Base-by-base conservation (phyloP, 2,113 vertebrate genomes). In the Archilochus colubris region DNA sequence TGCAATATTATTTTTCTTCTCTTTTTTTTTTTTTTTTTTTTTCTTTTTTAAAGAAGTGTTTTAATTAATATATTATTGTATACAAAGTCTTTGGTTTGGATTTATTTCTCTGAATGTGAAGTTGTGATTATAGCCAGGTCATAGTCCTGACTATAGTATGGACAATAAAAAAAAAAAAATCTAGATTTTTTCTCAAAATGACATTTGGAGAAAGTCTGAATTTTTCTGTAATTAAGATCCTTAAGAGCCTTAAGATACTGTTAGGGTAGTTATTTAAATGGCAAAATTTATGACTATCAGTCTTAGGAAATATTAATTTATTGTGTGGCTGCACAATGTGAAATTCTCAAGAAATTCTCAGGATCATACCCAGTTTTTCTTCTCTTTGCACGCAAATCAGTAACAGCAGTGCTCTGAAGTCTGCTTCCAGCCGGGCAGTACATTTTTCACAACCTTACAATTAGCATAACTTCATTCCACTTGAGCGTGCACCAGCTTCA, bases 381-480 rank as follows among this genome's bases (percentile, higher is more conserved):
- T 73, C 64, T 86, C 59, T 67, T 63, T 7, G 4, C 48, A n/a
- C 55, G 86, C 59, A 76, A 73, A 87, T 77, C 62, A 36, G 46
- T 75, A 86, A 72, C 38, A 95, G 38, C 73, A 83, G 38, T 21
- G 30, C 88, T 92, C 84, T 63, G 61, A 31, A 67, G 75, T 36
- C 61, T 94, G 62, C 36, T 43, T 93, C 94, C 15, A 81, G 81
- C 63, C 36, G 87, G 67, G 83, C 30, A 61, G 44, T 55, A 6
- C 53, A 14, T 91, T 70, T 74, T 96, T 92, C 63, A 61, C 87
- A 36, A n/a, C 62, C 57, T 94, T 93, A 63, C 6, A 3, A 95
- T 97, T 85, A 93, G 50, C 85, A 46, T 80, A 93, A 91, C 66
- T 95, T 93, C 69, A 44, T 88, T 80, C 78, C 67, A 40, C 25